These are phyloP conservation scores for Fopius arisanus DNA, from an alignment of 1,140 invertebrate species.

Conservation along the genomic window DNA sequence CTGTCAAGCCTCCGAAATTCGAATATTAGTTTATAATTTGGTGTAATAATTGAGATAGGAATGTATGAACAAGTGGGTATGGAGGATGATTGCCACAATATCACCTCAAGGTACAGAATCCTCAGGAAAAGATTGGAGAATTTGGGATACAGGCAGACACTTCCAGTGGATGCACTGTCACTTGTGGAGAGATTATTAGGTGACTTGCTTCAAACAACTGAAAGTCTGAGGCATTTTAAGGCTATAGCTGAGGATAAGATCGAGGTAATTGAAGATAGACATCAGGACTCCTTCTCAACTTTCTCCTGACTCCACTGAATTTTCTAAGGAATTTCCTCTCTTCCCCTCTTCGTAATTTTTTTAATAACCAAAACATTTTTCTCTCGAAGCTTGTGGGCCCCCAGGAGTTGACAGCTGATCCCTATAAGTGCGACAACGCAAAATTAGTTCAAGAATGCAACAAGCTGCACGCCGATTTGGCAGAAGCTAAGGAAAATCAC, in stretches of 20 bases:
- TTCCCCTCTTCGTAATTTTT: too few relatives aligned
- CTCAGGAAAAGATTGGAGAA: slow-evolving; percentile 72
- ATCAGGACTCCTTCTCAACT: neutral
- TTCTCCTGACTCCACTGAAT: too few relatives aligned
- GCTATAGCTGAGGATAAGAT: slow-evolving; percentile 72
- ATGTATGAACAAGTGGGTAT: slow-evolving; percentile 38
- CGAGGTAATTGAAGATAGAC: slow-evolving; percentile 50
- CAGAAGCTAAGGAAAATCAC: slow-evolving; percentile 72
- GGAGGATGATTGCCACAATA: slow-evolving; percentile 48
- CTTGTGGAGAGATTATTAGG: slow-evolving; percentile 77
- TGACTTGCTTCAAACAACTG: slow-evolving; percentile 81
- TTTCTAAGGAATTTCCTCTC: too few relatives aligned
- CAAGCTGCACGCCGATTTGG: slow-evolving; percentile 73
- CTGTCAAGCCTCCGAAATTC: neutral
- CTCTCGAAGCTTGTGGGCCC: slow-evolving; percentile 55
- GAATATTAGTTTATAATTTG: neutral
- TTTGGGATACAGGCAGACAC: slow-evolving; percentile 78
- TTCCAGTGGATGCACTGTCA: slow-evolving; percentile 75
- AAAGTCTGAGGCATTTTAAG: slow-evolving; percentile 81
- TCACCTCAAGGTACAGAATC: slow-evolving; percentile 60
- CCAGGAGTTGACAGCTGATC: slow-evolving; percentile 69
- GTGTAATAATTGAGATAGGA: neutral
- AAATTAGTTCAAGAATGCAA: slow-evolving; percentile 76
- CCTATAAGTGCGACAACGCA: slow-evolving; percentile 76
- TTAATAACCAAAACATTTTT: neutral